A percentile compares a stretch with the other conserved stretches of the same genome.
These are phyloP conservation scores for Salminus brasiliensis DNA, from an alignment of 2,113 vertebrate genomes.

Conservation along the genomic window DNA sequence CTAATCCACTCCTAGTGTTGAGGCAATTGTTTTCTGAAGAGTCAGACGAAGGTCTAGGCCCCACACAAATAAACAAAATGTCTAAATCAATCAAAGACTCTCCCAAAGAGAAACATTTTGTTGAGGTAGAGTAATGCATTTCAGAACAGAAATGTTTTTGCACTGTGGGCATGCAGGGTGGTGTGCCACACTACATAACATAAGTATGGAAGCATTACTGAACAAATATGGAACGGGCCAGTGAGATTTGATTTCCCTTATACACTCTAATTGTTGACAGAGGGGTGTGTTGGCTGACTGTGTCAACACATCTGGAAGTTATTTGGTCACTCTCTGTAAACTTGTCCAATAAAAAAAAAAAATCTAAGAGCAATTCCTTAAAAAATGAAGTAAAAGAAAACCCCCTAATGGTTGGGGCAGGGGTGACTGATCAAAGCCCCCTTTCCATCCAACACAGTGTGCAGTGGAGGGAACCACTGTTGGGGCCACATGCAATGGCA, in stretches of 20 bases:
- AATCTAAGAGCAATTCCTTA: slow-evolving; percentile 24
- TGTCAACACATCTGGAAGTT: slow-evolving; percentile 42
- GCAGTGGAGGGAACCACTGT: not conserved
- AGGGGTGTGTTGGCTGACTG: slow-evolving; percentile 30
- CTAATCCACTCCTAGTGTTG: slow-evolving; percentile 10
- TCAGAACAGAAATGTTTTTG: not conserved
- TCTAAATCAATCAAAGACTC: slow-evolving; percentile 20
- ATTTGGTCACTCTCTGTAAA: slow-evolving; percentile 45
- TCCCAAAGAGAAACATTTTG: not conserved
- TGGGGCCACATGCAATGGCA: not conserved
- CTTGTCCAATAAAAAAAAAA: slow-evolving; percentile 15
- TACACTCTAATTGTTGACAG: slow-evolving; percentile 41
- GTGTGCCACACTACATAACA: slow-evolving; percentile 12
- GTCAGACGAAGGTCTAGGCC: not conserved
- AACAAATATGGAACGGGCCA: not conserved
- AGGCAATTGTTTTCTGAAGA: slow-evolving; percentile 19
- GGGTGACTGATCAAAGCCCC: not conserved
- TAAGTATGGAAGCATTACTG: slow-evolving; percentile 21
- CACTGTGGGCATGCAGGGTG: not conserved
- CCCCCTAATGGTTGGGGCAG: not conserved
- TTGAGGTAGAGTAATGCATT: not conserved
- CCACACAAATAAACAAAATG: slow-evolving; percentile 19
- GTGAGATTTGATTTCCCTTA: slow-evolving; percentile 16
- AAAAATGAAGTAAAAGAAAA: not conserved
- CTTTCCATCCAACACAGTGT: not conserved